Base-by-base conservation (phyloP, 2,888 invertebrate genomes). In the Drosophila bunnanda region DNA sequence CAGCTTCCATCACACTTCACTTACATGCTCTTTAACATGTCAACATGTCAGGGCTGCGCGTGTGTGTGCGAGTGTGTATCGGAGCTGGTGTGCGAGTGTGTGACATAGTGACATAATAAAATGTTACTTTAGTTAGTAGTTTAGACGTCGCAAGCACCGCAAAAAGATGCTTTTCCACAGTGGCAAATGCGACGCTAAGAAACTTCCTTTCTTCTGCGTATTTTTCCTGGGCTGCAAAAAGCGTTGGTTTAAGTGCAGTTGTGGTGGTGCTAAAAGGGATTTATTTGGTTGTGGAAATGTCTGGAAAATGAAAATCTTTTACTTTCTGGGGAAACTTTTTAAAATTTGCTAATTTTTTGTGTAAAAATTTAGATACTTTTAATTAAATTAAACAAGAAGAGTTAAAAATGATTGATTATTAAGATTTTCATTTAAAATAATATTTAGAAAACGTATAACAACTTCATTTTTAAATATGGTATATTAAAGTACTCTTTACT, bases 41-140 rank as follows among this genome's bases (percentile, higher is more conserved):
- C 88, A 85, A 76, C 86, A 82, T 88, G 84, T 80, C 88, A 80
- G 75, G 48, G 66, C 43, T 36, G 36, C 60, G 25, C 50, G 34
- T 44, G 46, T 41, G 30, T 53, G 32, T 53, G 56, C 44, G 46
- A 32, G 36, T 36, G 41, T 48, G 44, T 44, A 22, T n/a, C 12
- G 39, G 44, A 34, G 55, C 32, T 50, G 25, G 39, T 52, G 38
- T 52, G 48, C 10, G 48, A 0, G 43, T 43, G 67, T 75, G 77
- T 88, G 85, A 85, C 85, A 86, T 77, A 85, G 83, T 88, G 88
- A 88, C 85, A 88, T 85, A 85, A 85, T 88, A 87, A 86, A 85
- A 86, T 80, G 87, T 77, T 86, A 72, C 74, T 80, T 78, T 80
- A 76, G 73, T 68, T 71, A 69, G 61, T 76, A 76, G 76, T 76